Base-by-base conservation (phyloP, 2,113 vertebrate species). In the Noturus placidus region DNA sequence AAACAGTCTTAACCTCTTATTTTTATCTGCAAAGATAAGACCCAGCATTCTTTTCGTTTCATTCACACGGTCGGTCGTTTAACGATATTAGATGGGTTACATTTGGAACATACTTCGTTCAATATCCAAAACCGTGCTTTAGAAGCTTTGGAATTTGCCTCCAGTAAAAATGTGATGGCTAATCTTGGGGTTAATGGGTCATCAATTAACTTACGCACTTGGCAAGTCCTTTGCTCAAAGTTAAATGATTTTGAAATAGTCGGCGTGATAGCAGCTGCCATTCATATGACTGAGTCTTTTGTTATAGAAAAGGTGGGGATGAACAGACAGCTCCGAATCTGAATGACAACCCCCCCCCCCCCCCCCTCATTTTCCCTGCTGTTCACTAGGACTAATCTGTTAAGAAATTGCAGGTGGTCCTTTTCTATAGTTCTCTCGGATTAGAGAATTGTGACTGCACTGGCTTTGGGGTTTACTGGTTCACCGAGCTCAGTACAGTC, bases 171-270 rank as follows among this genome's bases (percentile, higher is more conserved):
- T 14, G 56, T 19, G 14, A 2, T 1, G 22, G 8, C 85, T 76
- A 85, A 90, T 86, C 79, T 84, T 59, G 50, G 70, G 72, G 81
- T 90, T 90, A 90, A 88, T 87, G 79, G 17, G 33, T 90, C 38
- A 88, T 85, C 76, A 84, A 88, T 90, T 88, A 88, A 90, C 85
- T 82, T 15, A 20, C 78, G 69, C 77, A 46, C 67, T 84, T 59
- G 84, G 74, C 85, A 81, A 90, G 81, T 88, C 76, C 86, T 33
- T 85, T 46, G 54, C 67, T 77, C 59, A 10, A 83, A 88, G 87
- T 76, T 85, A 77, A 81, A 83, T 13, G 50, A 82, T 85, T 90
- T 63, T 27, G 63, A 65, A 72, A 63, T 61, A 59, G n/a, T 22
- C 54, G 27, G n/a, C 4, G 74, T 84, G 82, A 84, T 56, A 57